Percentiles rank a stretch among this genome's conserved stretches.
These are phyloP conservation scores for Argyrosomus regius DNA, from an alignment of 2,797 vertebrate species.

Conservation along the genomic window DNA sequence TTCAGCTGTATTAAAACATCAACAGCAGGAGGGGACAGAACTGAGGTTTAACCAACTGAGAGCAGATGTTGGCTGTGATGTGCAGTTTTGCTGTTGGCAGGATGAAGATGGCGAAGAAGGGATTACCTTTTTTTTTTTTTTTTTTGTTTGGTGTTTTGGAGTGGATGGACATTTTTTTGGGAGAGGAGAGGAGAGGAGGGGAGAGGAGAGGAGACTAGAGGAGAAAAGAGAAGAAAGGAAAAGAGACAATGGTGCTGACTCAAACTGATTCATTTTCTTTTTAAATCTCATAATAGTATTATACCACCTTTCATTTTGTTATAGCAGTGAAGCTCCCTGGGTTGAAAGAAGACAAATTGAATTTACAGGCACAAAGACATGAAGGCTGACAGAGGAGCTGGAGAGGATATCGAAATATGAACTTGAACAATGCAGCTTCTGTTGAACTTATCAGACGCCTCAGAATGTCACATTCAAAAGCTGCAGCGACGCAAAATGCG, in stretches of 20 bases:
- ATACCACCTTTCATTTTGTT: conserved; percentile 75
- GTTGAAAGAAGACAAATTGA: conserved; percentile 79
- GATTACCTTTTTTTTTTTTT: conserved; percentile 7
- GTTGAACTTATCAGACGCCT: conserved; percentile 64
- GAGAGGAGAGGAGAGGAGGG: conserved; percentile 3
- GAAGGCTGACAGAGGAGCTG: conserved; percentile 64
- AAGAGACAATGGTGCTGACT: conserved; percentile 25
- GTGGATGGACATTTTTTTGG: conserved; percentile 5
- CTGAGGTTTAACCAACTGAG: conserved; percentile 15
- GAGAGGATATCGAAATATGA: conserved; percentile 67
- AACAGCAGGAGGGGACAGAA: conserved; percentile 12
- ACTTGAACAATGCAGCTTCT: conserved; percentile 65
- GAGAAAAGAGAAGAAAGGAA: conserved; percentile 12
- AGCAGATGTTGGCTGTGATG: conserved; percentile 17
- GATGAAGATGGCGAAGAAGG: background rate
- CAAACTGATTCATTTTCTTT: conserved; percentile 57
- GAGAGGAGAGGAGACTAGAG: background rate
- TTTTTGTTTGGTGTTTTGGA: background rate
- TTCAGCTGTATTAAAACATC: conserved; percentile 26
- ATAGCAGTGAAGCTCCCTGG: conserved; percentile 57
- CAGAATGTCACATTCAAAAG: conserved; percentile 54
- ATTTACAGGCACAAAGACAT: conserved; percentile 74
- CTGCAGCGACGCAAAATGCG: conserved; percentile 43
- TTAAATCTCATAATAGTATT: conserved; percentile 72
- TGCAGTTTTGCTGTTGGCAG: background rate